Percentiles rank a stretch among this genome's conserved stretches.
phyloP scores from a whole-genome alignment of 2,113 vertebrate species.

The Esox niger region DNA sequence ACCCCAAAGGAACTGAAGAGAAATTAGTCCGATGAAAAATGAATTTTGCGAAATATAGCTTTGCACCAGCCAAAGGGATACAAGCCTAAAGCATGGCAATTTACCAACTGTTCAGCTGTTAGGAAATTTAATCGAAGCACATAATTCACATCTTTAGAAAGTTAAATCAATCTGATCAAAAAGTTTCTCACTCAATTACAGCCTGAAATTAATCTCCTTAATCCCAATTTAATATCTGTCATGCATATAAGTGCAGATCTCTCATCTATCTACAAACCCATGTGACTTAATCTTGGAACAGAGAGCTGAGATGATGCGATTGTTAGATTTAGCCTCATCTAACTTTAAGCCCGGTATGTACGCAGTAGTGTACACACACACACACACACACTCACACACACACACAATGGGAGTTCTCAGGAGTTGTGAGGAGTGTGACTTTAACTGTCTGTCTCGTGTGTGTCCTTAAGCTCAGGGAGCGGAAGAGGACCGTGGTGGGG shows the following conservation, averaged over 20 bases:
- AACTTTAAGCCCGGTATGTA: background rate
- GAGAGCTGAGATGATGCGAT: slow-evolving; percentile 44
- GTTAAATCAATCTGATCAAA: slow-evolving; percentile 71
- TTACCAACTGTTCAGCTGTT: slow-evolving; percentile 66
- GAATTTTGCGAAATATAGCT: slow-evolving; percentile 52
- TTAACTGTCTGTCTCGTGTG: slow-evolving; percentile 6
- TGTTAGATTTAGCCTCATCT: slow-evolving; percentile 50
- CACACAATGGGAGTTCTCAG: slow-evolving; percentile 31
- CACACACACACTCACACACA: slow-evolving; percentile 9
- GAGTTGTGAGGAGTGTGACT: slow-evolving; percentile 41
- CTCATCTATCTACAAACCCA: slow-evolving; percentile 68
- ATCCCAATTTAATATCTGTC: slow-evolving; percentile 74
- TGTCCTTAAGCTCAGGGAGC: slow-evolving; percentile 33
- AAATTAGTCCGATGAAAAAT: slow-evolving; percentile 65
- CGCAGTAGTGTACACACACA: background rate
- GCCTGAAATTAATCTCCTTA: slow-evolving; percentile 74
- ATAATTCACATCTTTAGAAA: slow-evolving; percentile 67
- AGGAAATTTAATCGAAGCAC: slow-evolving; percentile 68
- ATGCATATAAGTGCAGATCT: slow-evolving; percentile 64
- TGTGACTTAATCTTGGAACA: slow-evolving; percentile 60
- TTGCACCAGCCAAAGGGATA: slow-evolving; percentile 60
- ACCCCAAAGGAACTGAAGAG: slow-evolving; percentile 62
- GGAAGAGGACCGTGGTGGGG: slow-evolving; percentile 21
- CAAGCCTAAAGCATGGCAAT: slow-evolving; percentile 64
- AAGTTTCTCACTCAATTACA: slow-evolving; percentile 71